A percentile compares a stretch with the other conserved stretches of the same genome.
phyloP scores from a whole-genome alignment of 2,888 invertebrate species.

The Thymelicus acteon region DNA sequence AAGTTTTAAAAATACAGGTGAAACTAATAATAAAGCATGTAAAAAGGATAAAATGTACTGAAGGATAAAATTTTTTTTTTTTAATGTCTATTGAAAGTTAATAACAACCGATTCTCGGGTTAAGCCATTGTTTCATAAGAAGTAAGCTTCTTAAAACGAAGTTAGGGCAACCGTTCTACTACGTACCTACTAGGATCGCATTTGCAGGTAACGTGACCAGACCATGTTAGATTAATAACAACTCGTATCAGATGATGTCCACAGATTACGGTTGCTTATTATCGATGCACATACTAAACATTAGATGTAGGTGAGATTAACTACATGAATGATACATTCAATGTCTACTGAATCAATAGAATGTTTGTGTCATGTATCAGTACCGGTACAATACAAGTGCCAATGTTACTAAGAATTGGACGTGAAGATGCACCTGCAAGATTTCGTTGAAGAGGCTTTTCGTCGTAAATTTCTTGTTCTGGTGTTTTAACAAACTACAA shows the following conservation, averaged over 20 bases:
- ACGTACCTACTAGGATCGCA: neutral
- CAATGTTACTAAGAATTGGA: slow-evolving; percentile 18
- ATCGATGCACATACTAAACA: slow-evolving; percentile 35
- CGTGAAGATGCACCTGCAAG: slow-evolving; percentile 1
- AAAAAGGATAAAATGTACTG: too few relatives aligned
- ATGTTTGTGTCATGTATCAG: slow-evolving; percentile 2
- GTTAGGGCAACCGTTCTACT: too few relatives aligned
- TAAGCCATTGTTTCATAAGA: too few relatives aligned
- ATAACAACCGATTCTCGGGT: too few relatives aligned
- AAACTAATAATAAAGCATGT: too few relatives aligned
- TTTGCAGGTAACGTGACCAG: neutral
- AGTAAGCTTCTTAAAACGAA: too few relatives aligned
- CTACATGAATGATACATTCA: slow-evolving; percentile 33
- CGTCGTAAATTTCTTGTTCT: neutral
- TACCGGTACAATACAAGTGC: neutral
- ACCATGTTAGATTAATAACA: slow-evolving; percentile 20
- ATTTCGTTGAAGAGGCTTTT: neutral
- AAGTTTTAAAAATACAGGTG: too few relatives aligned
- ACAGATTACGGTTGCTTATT: slow-evolving; percentile 23
- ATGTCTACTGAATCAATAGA: neutral
- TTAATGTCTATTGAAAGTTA: too few relatives aligned
- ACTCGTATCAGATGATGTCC: slow-evolving; percentile 13
- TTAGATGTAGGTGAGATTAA: slow-evolving; percentile 31
- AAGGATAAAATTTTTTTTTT: too few relatives aligned
- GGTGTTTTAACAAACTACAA: too few relatives aligned